Conservation (phyloP, 2,888 invertebrate genomes). For the Ophioninae sp. region DNA sequence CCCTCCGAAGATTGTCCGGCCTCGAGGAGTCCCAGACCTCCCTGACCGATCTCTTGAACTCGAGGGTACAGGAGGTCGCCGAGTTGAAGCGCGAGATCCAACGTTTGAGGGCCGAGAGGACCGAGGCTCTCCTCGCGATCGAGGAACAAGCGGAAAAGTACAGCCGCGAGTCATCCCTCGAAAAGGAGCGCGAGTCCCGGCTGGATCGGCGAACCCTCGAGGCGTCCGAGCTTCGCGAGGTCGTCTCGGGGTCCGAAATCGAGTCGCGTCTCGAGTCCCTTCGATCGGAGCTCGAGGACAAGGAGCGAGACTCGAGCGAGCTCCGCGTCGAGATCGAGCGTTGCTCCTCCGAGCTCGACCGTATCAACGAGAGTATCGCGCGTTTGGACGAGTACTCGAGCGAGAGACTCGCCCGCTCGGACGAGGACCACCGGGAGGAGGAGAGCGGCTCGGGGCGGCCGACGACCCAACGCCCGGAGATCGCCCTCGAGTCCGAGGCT, state of each 20-base stretch:
- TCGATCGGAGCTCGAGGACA: slow-evolving; percentile 46
- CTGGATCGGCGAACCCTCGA: slow-evolving; percentile 75
- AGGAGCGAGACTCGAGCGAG: slow-evolving; percentile 50
- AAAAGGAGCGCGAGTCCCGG: slow-evolving; percentile 68
- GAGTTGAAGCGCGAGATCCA: slow-evolving; percentile 74
- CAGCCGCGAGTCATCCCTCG: slow-evolving; percentile 70
- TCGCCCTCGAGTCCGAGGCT: slow-evolving; percentile 46
- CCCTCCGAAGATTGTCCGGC: slow-evolving; percentile 50
- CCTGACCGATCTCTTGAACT: slow-evolving; percentile 73
- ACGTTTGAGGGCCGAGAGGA: slow-evolving; percentile 67
- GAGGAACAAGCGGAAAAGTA: slow-evolving; percentile 68
- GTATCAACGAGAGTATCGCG: slow-evolving; percentile 38
- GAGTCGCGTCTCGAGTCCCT: slow-evolving; percentile 51
- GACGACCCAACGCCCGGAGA: slow-evolving; percentile 50
- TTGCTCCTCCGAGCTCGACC: slow-evolving; percentile 32
- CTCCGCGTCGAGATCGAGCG: slow-evolving; percentile 40
- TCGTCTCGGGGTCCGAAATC: slow-evolving; percentile 70
- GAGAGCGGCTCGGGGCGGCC: slow-evolving; percentile 51
- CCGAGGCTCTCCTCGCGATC: slow-evolving; percentile 51
- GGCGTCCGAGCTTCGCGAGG: slow-evolving; percentile 70
- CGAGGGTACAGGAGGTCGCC: slow-evolving; percentile 75
- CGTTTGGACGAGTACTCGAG: slow-evolving; percentile 36
- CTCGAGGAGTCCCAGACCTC: slow-evolving; percentile 69
- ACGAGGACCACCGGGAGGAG: slow-evolving; percentile 41
- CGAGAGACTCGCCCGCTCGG: slow-evolving; percentile 38